These are phyloP conservation scores for Coracias cyanogaster DNA, from an alignment of 2,797 vertebrate genomes.

Conservation along the genomic window DNA sequence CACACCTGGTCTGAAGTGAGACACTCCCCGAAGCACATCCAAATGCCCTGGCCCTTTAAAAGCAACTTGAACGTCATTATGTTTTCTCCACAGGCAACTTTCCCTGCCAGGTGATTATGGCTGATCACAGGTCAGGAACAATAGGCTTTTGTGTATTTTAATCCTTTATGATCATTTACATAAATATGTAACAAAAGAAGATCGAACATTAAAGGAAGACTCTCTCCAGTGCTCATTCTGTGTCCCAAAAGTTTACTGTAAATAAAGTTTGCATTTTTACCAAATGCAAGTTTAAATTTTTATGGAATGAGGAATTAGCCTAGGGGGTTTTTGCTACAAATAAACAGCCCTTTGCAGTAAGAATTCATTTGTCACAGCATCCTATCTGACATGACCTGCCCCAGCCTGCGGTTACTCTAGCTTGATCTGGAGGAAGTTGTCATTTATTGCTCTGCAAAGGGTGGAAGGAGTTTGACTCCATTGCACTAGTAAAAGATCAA, in stretches of 20 bases:
- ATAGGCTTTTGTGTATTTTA: conserved; percentile 24
- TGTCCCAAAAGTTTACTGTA: neutral
- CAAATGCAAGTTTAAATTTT: neutral
- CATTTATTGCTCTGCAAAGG: neutral
- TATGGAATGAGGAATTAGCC: neutral
- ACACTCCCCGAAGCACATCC: neutral
- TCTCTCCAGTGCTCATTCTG: neutral
- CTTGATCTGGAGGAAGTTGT: neutral
- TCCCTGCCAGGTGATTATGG: neutral
- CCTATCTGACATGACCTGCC: neutral
- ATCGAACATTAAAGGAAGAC: neutral
- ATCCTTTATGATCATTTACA: neutral
- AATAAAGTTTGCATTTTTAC: neutral
- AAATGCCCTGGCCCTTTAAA: neutral
- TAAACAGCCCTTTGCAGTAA: neutral
- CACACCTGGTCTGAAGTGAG: neutral
- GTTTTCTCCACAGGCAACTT: neutral
- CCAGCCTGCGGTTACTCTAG: neutral
- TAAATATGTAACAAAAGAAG: neutral
- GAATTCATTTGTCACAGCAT: neutral
- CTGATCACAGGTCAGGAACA: neutral
- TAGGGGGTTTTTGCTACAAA: neutral
- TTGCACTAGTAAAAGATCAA: neutral
- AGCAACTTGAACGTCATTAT: neutral
- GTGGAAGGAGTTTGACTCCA: neutral